phyloP scores from a whole-genome alignment of 2,888 invertebrate genomes.

The Cheilosia soror region DNA sequence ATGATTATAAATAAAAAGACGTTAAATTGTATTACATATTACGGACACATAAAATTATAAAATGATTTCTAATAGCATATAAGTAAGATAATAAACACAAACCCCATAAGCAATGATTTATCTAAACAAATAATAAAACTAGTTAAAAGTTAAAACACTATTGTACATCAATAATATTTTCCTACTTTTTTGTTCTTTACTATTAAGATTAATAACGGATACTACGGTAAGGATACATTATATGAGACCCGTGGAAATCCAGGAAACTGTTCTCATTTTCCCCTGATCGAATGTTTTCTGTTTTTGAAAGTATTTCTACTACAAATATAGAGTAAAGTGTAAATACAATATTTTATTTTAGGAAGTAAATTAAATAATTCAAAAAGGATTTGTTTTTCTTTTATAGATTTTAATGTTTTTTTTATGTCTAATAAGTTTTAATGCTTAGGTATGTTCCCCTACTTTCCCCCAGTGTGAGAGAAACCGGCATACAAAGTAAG shows the following conservation, averaged over 20 bases:
- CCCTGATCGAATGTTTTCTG: conserved; percentile 53
- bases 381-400: conserved; percentile 7
- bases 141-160: conserved; percentile 30
- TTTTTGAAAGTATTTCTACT: conserved; percentile 29
- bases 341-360: conserved; percentile 65
- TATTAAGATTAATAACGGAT: neutral
- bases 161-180: conserved; percentile 59
- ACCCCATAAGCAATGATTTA: conserved; percentile 64
- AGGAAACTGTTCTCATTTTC: conserved; percentile 43
- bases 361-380: conserved; percentile 62
- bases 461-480: too few species aligned
- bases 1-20: conserved; percentile 52
- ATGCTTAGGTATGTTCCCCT: too few species aligned
- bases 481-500: too few species aligned
- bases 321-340: conserved; percentile 54
- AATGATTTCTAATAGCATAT: conserved; percentile 29
- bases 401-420: neutral
- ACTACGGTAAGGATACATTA: conserved; percentile 18
- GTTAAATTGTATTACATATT: conserved; percentile 44
- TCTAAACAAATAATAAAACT: conserved; percentile 31
- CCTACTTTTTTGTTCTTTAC: conserved; percentile 48
- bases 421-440: neutral
- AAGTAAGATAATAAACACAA: conserved; percentile 32
- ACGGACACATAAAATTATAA: conserved; percentile 24
- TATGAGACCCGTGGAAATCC: conserved; percentile 38